Percentiles rank a stretch among this genome's conserved stretches.
Evolutionary conservation across 2,888 invertebrate species (phyloP).

Genomic region (Flexamia atlantica): DNA sequence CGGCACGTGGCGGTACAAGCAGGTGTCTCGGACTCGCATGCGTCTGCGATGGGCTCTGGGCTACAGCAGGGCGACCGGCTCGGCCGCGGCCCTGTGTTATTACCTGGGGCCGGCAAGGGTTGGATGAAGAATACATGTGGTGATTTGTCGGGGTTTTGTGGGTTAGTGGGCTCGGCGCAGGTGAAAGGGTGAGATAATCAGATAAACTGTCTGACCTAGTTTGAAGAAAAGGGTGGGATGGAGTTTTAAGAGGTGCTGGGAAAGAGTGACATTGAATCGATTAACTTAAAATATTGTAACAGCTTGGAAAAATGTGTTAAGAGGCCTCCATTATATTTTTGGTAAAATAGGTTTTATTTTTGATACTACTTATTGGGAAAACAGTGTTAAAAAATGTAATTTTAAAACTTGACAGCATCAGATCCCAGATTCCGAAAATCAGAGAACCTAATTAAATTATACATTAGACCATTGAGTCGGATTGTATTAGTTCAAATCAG

Average conservation of each 20-base stretch:
- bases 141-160: neutral
- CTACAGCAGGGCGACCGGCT: neutral
- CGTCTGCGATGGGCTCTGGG: neutral
- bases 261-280: neutral
- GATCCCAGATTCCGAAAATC: too few species aligned
- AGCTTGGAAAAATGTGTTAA: too few species aligned
- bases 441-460: too few species aligned
- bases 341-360: too few species aligned
- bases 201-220: neutral
- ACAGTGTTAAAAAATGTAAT: too few species aligned
- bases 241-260: neutral
- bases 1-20: slow-evolving; percentile 16
- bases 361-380: too few species aligned
- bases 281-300: too few species aligned
- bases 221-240: slow-evolving; percentile 10
- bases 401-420: too few species aligned
- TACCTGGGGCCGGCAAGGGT: neutral
- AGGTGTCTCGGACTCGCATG: neutral
- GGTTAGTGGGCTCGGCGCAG: neutral
- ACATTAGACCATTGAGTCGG: too few species aligned
- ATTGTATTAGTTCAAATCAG: too few species aligned
- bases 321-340: too few species aligned
- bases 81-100: neutral
- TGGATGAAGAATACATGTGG: neutral
- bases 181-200: neutral